Evolutionary conservation across 2,113 vertebrate species (phyloP).

Genomic region (Acinonyx jubatus): DNA sequence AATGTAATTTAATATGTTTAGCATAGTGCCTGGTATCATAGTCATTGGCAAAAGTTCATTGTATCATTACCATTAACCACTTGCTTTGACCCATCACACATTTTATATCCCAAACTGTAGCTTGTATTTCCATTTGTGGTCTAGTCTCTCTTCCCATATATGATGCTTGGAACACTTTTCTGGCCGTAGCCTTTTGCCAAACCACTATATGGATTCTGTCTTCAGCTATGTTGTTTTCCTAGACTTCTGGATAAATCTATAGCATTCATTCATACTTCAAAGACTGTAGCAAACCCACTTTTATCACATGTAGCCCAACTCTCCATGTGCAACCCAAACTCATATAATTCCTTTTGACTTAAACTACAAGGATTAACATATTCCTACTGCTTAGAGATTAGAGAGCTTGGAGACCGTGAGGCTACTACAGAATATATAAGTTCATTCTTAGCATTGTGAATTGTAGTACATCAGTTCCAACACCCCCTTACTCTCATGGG

Average conservation of each 20-base stretch:
- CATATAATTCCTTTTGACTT: not conserved
- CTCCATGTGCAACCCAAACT: not conserved
- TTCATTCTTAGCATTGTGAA: not conserved
- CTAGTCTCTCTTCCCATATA: not conserved
- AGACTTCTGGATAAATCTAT: not conserved
- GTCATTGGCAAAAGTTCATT: not conserved
- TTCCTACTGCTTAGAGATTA: not conserved
- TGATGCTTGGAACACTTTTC: not conserved
- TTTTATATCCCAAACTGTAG: not conserved
- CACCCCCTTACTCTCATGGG: not conserved
- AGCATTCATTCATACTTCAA: not conserved
- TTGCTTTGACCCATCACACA: not conserved
- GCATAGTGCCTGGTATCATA: not conserved
- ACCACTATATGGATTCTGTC: not conserved
- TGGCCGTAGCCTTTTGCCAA: not conserved
- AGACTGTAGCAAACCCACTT: not conserved
- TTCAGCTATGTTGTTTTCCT: not conserved
- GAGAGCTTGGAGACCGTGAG: not conserved
- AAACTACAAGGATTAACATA: not conserved
- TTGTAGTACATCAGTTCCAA: not conserved
- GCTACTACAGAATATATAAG: not conserved
- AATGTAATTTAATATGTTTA: not conserved
- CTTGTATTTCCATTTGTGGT: not conserved
- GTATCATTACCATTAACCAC: not conserved
- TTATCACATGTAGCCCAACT: not conserved